Evolutionary conservation across 2,113 vertebrate genomes (phyloP), one percentile per base, ranked within the genome.

Genomic region (Colossoma macropomum): DNA sequence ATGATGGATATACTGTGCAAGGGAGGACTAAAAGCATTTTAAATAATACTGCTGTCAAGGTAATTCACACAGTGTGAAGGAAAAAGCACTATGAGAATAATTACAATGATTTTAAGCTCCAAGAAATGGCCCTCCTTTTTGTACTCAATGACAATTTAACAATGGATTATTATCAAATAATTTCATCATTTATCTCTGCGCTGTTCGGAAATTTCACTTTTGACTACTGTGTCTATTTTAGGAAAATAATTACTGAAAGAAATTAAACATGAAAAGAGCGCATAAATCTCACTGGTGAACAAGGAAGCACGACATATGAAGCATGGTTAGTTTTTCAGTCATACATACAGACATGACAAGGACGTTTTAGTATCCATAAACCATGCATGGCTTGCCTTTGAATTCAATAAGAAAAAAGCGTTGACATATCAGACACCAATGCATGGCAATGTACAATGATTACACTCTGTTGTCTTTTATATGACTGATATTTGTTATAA

Each of bases 21-120:
- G 48, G 82, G 28, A 81, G 48, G 82, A 66, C 74, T 71, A 79
- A 85, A 84, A 81, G 78, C 86, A 62, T 83, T 83, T 85, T 25
- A 82, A 79, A 79, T 77, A 86, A 86, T 52, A 25, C 7, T 23
- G 28, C 74, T 81, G 81, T 86, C 82, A 84, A 54, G 34, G 27
- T 68, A 68, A 84, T 70, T 78, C 81, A 34, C 41, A 48, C 16
- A 17, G 48, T 30, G 60, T 23, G 28, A 38, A 50, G 69, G 45
- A 75, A 85, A 74, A 79, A 74, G 45, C 38, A 28, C 63, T 17
- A 56, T 62, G 38, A 69, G 52, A 71, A 77, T 80, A 85, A 85
- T 80, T 80, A 76, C 65, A 85, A 41, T 23, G 9, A 38, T 68
- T 74, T 69, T 19, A 48, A 34, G 34, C 74, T 82, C 69, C 48